Conservation (phyloP, 2,113 vertebrate species). For the Crotalus viridis region DNA sequence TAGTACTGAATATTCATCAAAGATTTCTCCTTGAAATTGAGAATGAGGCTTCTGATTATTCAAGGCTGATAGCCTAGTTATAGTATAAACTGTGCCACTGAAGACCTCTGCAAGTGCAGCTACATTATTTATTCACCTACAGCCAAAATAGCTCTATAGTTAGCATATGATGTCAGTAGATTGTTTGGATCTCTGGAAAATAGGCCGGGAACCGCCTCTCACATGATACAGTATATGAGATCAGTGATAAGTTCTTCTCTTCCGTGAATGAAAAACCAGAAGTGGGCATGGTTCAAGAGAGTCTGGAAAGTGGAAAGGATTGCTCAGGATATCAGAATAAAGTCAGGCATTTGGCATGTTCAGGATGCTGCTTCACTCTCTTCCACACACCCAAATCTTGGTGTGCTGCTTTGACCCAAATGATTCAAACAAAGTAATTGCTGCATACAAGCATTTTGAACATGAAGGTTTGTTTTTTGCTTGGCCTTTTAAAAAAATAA, state of each 20-base stretch:
- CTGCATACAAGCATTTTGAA: constrained; percentile 60
- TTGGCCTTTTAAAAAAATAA: constrained; percentile 36
- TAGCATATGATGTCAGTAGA: constrained; percentile 78
- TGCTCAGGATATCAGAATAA: constrained; percentile 76
- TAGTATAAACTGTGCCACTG: constrained; percentile 67
- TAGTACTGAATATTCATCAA: constrained; percentile 39
- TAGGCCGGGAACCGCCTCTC: constrained; percentile 75
- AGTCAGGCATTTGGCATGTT: constrained; percentile 77
- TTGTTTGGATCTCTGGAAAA: constrained; percentile 77
- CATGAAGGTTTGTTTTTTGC: constrained; percentile 45
- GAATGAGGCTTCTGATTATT: constrained; percentile 55
- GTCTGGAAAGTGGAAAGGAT: constrained; percentile 81
- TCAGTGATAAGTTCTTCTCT: constrained; percentile 80
- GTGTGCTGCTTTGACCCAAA: constrained; percentile 75
- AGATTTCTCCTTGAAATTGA: constrained; percentile 48
- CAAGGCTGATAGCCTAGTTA: constrained; percentile 63
- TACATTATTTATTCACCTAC: constrained; percentile 76
- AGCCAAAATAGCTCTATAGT: constrained; percentile 76
- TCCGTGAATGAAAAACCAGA: constrained; percentile 78
- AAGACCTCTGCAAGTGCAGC: constrained; percentile 74
- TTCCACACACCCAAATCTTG: constrained; percentile 69
- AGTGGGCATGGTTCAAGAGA: constrained; percentile 70
- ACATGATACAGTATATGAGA: constrained; percentile 81
- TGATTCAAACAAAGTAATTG: constrained; percentile 63
- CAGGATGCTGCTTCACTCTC: constrained; percentile 68